phyloP scores from a whole-genome alignment of 2,797 vertebrate genomes.

The Poecile montanus region DNA sequence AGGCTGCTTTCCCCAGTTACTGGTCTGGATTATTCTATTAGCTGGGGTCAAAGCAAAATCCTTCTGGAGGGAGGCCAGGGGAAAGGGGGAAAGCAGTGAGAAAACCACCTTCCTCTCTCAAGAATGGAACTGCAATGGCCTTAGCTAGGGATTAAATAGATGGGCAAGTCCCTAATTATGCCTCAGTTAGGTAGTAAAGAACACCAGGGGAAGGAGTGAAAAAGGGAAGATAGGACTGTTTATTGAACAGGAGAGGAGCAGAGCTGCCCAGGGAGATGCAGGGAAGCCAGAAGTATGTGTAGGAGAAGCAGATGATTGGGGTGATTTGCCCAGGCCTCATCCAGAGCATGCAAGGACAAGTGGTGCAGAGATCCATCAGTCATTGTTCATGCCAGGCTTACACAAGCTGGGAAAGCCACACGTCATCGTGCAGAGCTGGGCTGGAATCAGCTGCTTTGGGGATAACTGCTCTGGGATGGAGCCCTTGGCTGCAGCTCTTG shows the following conservation, averaged over 20 bases:
- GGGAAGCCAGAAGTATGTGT: background rate
- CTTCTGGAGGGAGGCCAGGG: background rate
- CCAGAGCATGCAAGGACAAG: background rate
- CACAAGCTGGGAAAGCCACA: background rate
- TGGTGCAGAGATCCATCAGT: background rate
- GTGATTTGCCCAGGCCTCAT: background rate
- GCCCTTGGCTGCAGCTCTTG: background rate
- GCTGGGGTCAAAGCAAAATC: background rate
- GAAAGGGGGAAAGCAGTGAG: background rate
- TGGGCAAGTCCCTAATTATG: background rate
- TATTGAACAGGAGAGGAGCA: background rate
- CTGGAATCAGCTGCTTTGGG: background rate
- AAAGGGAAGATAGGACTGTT: background rate
- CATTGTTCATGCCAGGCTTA: background rate
- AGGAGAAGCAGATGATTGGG: background rate
- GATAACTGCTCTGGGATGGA: background rate
- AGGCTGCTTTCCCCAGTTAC: background rate
- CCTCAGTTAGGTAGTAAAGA: background rate
- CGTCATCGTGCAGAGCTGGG: background rate
- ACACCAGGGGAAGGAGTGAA: background rate
- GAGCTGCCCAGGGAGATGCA: background rate
- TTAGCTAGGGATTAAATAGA: background rate
- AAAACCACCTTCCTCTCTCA: background rate
- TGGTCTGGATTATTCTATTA: constrained; percentile 1
- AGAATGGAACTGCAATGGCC: background rate